Conservation (phyloP, 1,140 invertebrate genomes). For the Rhagoletis pomonella region DNA sequence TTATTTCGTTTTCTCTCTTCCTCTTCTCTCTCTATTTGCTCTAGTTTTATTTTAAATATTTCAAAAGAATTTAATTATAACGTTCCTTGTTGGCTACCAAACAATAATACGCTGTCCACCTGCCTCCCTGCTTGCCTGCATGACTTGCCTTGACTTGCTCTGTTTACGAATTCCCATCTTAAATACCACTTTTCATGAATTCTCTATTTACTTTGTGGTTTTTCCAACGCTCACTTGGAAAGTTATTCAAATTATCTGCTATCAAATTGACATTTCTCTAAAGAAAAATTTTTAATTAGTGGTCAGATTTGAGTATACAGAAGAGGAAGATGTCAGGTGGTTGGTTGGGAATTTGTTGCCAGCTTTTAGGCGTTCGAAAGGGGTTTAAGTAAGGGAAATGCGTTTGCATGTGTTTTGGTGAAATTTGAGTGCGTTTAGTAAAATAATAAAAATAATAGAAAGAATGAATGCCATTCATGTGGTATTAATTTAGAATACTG, state of each 20-base stretch:
- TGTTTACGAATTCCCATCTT: neutral
- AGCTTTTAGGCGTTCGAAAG: neutral
- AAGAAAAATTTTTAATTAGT: constrained; percentile 41
- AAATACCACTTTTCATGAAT: neutral
- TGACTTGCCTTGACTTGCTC: neutral
- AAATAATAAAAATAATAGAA: too few species aligned
- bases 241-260: constrained; percentile 35
- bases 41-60: constrained; percentile 45
- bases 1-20: neutral
- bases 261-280: constrained; percentile 41
- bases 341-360: neutral
- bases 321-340: neutral
- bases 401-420: too few species aligned
- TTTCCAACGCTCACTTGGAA: neutral
- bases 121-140: neutral
- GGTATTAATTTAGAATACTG: too few species aligned
- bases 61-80: constrained; percentile 49
- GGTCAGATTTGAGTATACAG: constrained; percentile 30
- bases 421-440: too few species aligned
- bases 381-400: neutral
- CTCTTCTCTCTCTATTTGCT: neutral
- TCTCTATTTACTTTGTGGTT: constrained; percentile 17
- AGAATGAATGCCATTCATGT: too few species aligned
- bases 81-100: neutral
- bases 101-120: neutral